These are phyloP conservation scores for Gobiocypris rarus DNA, from an alignment of 2,113 vertebrate species.

Conservation along the genomic window DNA sequence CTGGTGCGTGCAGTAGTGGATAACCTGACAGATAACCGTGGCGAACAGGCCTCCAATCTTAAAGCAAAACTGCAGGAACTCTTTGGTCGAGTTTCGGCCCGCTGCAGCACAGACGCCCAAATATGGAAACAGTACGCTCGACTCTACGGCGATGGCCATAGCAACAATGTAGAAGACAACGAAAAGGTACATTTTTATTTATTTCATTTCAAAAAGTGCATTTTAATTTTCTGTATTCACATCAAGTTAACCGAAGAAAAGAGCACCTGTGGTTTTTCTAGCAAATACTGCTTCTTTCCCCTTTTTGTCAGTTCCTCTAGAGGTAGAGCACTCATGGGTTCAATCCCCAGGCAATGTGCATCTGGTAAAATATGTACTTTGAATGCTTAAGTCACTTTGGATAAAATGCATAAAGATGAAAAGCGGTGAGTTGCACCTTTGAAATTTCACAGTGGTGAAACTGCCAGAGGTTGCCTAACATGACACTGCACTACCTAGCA, in stretches of 20 bases:
- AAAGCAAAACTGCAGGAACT: slow-evolving; percentile 84
- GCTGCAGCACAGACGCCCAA: slow-evolving; percentile 81
- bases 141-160: slow-evolving; percentile 83
- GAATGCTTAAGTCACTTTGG: not conserved
- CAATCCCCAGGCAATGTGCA: not conserved
- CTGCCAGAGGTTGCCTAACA: not conserved
- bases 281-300: not conserved
- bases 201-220: not conserved
- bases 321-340: too few species aligned
- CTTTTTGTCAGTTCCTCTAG: too few species aligned
- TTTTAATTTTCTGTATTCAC: not conserved
- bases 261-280: not conserved
- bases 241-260: not conserved
- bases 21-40: slow-evolving; percentile 77
- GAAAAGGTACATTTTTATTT: slow-evolving; percentile 80
- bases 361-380: not conserved
- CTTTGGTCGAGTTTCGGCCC: slow-evolving; percentile 88
- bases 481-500: not conserved
- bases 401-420: not conserved
- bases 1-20: slow-evolving; percentile 83
- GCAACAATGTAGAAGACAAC: slow-evolving; percentile 78
- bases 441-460: not conserved
- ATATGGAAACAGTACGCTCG: slow-evolving; percentile 89
- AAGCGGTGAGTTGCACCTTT: not conserved
- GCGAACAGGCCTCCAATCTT: slow-evolving; percentile 71